These are phyloP conservation scores for Charadrius vociferus DNA, from an alignment of 2,113 vertebrate species.

Conservation along the genomic window DNA sequence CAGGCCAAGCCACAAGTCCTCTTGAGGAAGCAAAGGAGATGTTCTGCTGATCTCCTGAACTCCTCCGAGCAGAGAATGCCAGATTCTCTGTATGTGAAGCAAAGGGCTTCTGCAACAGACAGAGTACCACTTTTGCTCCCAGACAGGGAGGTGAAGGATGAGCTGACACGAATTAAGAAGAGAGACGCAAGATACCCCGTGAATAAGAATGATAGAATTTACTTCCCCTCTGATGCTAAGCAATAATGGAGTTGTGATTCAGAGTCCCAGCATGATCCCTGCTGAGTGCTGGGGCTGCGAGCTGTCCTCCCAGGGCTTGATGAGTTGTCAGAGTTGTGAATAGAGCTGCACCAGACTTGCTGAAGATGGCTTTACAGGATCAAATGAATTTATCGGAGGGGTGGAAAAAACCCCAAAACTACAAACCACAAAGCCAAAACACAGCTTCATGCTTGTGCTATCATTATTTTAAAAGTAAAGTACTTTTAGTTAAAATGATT, in stretches of 20 bases:
- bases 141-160: not conserved
- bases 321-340: not conserved
- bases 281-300: fast-evolving
- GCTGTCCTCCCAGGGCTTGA: not conserved
- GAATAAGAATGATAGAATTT: not conserved
- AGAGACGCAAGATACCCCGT: not conserved
- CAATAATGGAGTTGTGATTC: not conserved
- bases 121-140: not conserved
- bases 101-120: not conserved
- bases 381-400: not conserved
- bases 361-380: not conserved
- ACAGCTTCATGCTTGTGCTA: not conserved
- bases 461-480: not conserved
- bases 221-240: not conserved
- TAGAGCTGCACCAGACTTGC: not conserved
- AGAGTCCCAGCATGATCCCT: not conserved
- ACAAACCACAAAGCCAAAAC: not conserved
- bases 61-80: not conserved
- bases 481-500: not conserved
- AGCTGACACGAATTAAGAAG: not conserved
- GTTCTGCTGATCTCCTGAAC: not conserved
- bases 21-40: not conserved
- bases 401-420: no score
- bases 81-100: not conserved
- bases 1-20: fast-evolving